phyloP scores from a whole-genome alignment of 2,113 vertebrate species.

The Peucedramus taeniatus region DNA sequence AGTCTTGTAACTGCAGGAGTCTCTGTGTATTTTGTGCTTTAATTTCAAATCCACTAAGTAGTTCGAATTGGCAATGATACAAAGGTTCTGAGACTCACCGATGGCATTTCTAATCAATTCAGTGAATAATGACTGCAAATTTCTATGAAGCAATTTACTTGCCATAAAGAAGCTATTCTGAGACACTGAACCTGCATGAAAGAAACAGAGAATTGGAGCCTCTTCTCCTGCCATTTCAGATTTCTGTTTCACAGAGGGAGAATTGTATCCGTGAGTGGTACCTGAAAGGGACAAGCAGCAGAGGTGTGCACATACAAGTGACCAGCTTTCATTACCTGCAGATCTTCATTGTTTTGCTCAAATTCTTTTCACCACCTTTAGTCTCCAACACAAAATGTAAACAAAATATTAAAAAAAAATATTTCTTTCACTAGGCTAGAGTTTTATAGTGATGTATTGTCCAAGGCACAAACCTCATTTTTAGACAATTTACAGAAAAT shows the following conservation, averaged over 20 bases:
- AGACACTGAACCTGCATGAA: neutral
- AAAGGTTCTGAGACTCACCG: slow-evolving; percentile 9
- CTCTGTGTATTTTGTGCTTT: neutral
- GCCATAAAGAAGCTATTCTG: neutral
- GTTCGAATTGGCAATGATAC: neutral
- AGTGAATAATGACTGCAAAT: slow-evolving; percentile 30
- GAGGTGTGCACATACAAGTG: neutral
- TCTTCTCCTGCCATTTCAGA: neutral
- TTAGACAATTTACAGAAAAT: neutral
- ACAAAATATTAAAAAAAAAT: neutral
- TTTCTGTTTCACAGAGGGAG: neutral
- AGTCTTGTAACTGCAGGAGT: neutral
- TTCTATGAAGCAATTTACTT: slow-evolving; percentile 14
- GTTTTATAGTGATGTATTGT: neutral
- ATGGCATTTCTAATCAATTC: slow-evolving; percentile 39
- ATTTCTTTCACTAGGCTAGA: neutral
- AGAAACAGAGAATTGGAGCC: neutral
- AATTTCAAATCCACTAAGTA: slow-evolving; percentile 8
- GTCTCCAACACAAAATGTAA: neutral
- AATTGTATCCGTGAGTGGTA: neutral
- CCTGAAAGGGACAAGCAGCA: neutral
- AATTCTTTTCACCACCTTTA: neutral
- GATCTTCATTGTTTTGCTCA: neutral
- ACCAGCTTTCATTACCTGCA: neutral
- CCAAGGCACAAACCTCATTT: neutral